Evolutionary conservation across 2,797 vertebrate species (phyloP), one percentile per base, ranked within the genome.

Genomic region (Danio jaintianensis): DNA sequence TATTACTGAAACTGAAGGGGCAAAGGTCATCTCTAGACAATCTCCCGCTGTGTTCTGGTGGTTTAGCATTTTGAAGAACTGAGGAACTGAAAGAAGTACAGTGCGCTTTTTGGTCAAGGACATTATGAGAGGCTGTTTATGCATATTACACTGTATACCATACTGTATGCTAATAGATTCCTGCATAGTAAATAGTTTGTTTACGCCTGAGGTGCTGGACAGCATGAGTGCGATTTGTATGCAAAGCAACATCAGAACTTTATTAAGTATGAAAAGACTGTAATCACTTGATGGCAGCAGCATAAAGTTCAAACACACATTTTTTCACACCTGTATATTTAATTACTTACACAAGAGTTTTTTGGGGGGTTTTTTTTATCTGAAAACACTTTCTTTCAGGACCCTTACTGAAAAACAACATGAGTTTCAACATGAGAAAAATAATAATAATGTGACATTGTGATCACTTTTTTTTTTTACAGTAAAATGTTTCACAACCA

Each of bases 181-280:
- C 48, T 75, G 42, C 53, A 40, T 68, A 53, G 16, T 63, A 63
- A 83, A 79, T 79, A 16, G 71, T 74, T 74, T 83, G 69, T 79
- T 79, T 62, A 63, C 52, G 56, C 62, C 77, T n/a, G 20, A 75
- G 45, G 75, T 1, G 22, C 16, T 55, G 38, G 38, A 69, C 48
- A 45, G 13, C 36, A 11, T 40, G 64, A 64, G 47, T 74, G 64
- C 61, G 56, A 63, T 50, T 56, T 63, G n/a, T 38, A 64, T 72
- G 78, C 38, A 16, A 64, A 73, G 48, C 47, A 45, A 66, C 58
- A 47, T 61, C 12, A 80, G 55, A 69, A 56, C 16, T 80, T 80
- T 66, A 56, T 56, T 73, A 80, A 47, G 58, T 55, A 47, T 72
- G 58, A 53, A 79, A 81, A 69, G 47, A 70, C 36, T 63, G 20